Conservation (phyloP, 2,113 vertebrate genomes). For the Conger conger region DNA sequence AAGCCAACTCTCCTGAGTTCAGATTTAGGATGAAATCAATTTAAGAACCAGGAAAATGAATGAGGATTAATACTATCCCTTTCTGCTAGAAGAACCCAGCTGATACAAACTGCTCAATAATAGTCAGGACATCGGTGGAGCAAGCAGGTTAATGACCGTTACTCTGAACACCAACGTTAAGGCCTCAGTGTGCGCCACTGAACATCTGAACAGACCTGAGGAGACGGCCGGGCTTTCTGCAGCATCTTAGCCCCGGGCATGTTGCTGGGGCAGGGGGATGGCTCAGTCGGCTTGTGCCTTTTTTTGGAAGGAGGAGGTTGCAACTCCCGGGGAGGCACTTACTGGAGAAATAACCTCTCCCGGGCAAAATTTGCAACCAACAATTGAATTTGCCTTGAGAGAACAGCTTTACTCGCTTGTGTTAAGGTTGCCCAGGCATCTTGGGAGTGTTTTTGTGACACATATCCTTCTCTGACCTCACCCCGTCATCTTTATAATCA, state of each 20-base stretch:
- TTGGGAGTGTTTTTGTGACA: conserved; percentile 38
- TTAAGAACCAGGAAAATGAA: not conserved
- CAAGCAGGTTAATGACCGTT: not conserved
- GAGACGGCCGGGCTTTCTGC: conserved; percentile 29
- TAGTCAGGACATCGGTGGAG: not conserved
- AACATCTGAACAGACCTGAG: conserved; percentile 60
- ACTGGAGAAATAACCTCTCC: not conserved
- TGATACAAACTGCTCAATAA: not conserved
- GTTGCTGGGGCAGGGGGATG: not conserved
- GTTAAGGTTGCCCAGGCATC: conserved; percentile 23
- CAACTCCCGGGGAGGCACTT: not conserved
- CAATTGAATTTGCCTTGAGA: not conserved
- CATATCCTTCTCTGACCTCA: conserved; percentile 21
- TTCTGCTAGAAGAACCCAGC: not conserved
- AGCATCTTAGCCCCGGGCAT: conserved; percentile 1
- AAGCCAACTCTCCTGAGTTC: not conserved
- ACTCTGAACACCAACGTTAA: not conserved
- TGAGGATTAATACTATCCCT: not conserved
- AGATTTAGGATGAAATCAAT: not conserved
- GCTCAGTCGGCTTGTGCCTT: not conserved
- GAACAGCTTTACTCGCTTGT: not conserved
- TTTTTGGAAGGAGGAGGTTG: not conserved
- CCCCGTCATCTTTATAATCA: conserved; percentile 36
- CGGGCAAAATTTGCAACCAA: not conserved
- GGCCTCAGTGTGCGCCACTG: conserved; percentile 30